Evolutionary conservation across 2,797 vertebrate genomes (phyloP).

Genomic region (Syngnathus acus): DNA sequence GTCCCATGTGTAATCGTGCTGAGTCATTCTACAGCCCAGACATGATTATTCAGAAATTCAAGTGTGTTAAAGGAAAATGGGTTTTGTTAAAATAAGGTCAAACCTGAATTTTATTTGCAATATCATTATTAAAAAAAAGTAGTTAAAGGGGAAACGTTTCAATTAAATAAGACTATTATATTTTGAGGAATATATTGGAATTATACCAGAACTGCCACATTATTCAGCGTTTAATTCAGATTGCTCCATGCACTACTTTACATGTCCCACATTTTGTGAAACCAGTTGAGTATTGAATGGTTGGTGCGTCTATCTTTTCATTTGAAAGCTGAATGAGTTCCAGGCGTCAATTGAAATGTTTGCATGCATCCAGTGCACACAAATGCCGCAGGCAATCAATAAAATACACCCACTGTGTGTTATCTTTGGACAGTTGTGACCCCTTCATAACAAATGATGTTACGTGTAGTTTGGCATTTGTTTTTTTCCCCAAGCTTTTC

Average conservation of each 20-base stretch:
- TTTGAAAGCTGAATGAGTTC: not conserved
- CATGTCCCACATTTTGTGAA: not conserved
- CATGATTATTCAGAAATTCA: not conserved
- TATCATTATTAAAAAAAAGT: not conserved
- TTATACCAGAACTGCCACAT: not conserved
- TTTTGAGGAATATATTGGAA: not conserved
- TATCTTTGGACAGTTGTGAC: not conserved
- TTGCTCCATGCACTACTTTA: no score
- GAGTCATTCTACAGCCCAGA: not conserved
- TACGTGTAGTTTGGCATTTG: not conserved
- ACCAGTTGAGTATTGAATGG: not conserved
- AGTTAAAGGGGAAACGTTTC: not conserved
- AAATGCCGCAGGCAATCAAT: not conserved
- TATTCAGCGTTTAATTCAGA: no score
- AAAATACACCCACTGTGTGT: not conserved
- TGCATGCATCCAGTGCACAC: not conserved
- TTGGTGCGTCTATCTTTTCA: not conserved
- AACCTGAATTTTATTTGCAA: not conserved
- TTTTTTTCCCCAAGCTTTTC: not conserved
- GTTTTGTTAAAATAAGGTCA: not conserved
- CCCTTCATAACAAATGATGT: not conserved
- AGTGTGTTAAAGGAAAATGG: not conserved
- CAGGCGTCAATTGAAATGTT: not conserved
- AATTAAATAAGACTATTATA: not conserved
- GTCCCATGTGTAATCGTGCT: not conserved